Evolutionary conservation across 2,797 vertebrate species (phyloP).

Genomic region (Spinus olivaceus): DNA sequence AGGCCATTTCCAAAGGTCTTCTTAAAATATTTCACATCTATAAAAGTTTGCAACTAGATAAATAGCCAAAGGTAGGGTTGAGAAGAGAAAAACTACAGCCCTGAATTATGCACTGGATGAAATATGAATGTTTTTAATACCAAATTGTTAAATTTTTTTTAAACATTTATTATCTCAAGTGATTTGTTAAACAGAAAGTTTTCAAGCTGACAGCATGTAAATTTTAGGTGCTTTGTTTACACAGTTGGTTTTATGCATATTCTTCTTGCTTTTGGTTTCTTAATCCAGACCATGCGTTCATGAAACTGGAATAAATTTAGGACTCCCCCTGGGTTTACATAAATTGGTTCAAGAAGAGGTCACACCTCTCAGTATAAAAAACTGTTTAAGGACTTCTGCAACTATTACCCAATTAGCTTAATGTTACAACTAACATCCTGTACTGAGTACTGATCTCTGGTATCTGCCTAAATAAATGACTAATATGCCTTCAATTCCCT

Average conservation of each 20-base stretch:
- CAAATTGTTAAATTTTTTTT: slow-evolving; percentile 46
- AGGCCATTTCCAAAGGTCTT: slow-evolving; percentile 81
- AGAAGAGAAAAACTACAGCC: neutral
- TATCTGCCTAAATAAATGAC: slow-evolving; percentile 57
- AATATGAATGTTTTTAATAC: slow-evolving; percentile 39
- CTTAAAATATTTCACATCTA: slow-evolving; percentile 79
- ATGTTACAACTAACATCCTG: slow-evolving; percentile 46
- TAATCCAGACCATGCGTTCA: slow-evolving; percentile 44
- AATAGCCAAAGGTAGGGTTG: slow-evolving; percentile 71
- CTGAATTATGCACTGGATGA: neutral
- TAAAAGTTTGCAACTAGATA: slow-evolving; percentile 81
- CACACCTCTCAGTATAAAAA: slow-evolving; percentile 56
- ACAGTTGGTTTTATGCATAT: neutral
- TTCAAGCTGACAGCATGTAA: neutral
- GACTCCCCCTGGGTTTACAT: slow-evolving; percentile 51
- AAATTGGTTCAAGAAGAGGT: slow-evolving; percentile 67
- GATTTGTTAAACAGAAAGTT: slow-evolving; percentile 44
- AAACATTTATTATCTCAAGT: slow-evolving; percentile 1
- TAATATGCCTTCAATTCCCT: slow-evolving; percentile 45
- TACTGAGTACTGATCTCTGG: slow-evolving; percentile 44
- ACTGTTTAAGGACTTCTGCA: slow-evolving; percentile 53
- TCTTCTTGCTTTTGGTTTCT: slow-evolving; percentile 9
- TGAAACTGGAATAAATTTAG: slow-evolving; percentile 60
- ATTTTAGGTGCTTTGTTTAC: slow-evolving; percentile 23
- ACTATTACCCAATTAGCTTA: slow-evolving; percentile 71